A percentile compares a stretch with the other conserved stretches of the same genome.
phyloP scores from a whole-genome alignment of 2,797 vertebrate genomes.

The Brachyalestes nurse region DNA sequence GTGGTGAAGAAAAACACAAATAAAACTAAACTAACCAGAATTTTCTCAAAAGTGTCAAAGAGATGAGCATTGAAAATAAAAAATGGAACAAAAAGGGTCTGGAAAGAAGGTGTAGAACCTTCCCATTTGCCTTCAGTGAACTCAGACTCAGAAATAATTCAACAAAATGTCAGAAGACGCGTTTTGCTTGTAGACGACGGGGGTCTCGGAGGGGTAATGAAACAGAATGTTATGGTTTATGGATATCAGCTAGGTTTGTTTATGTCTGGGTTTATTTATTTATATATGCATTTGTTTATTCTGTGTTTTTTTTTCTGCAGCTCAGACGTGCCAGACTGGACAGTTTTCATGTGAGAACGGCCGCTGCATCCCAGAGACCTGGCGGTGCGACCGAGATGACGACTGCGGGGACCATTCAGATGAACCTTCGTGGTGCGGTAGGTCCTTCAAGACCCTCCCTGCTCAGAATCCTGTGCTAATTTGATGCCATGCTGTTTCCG shows the following conservation, averaged over 20 bases:
- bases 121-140: too few species aligned
- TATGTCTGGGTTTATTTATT: not conserved
- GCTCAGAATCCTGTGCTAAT: constrained; percentile 12
- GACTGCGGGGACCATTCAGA: constrained; percentile 86
- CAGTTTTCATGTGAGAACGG: constrained; percentile 86
- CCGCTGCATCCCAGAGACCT: constrained; percentile 81
- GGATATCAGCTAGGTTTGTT: too few species aligned
- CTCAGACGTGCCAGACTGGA: constrained; percentile 82
- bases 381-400: constrained; percentile 86
- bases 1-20: too few species aligned
- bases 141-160: too few species aligned
- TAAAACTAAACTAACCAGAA: too few species aligned
- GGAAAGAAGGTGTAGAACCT: too few species aligned
- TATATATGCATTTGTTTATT: not conserved
- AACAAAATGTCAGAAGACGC: too few species aligned
- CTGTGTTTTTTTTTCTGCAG: constrained; percentile 68
- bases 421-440: constrained; percentile 83
- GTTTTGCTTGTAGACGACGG: too few species aligned
- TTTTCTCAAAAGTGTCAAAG: too few species aligned
- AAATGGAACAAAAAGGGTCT: too few species aligned
- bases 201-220: not conserved
- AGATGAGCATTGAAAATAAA: too few species aligned
- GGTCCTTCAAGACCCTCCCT: constrained; percentile 44
- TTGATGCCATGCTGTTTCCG: not conserved
- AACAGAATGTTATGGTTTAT: not conserved